A percentile compares a stretch with the other conserved stretches of the same genome.
phyloP scores from a whole-genome alignment of 2,888 invertebrate species.

The Auanema freiburgensis region DNA sequence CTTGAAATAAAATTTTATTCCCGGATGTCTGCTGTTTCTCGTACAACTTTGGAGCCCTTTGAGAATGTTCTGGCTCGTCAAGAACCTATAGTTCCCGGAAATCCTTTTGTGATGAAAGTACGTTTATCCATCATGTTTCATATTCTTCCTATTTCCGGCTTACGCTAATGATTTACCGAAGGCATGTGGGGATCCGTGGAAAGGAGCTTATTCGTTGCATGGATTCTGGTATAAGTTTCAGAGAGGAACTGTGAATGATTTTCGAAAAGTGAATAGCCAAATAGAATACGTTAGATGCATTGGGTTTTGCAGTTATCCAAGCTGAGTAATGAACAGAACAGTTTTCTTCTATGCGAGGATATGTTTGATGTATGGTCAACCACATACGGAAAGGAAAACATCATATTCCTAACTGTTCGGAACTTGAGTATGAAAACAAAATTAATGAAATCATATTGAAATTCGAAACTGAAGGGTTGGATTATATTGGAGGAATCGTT shows the following conservation, averaged over 20 bases:
- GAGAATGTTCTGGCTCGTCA: constrained; percentile 21
- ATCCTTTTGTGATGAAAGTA: constrained; percentile 28
- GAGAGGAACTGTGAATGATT: constrained; percentile 19
- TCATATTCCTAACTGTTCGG: constrained; percentile 1
- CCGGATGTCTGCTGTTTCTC: neutral
- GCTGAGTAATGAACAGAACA: constrained; percentile 17
- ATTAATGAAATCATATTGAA: no score
- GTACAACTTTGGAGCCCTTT: constrained; percentile 12
- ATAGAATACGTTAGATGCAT: neutral
- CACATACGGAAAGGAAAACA: neutral
- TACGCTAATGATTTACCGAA: constrained; percentile 21
- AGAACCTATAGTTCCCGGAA: constrained; percentile 17
- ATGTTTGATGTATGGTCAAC: neutral
- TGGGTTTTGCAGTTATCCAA: constrained; percentile 15
- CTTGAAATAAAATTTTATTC: neutral
- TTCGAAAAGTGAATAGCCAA: constrained; percentile 23
- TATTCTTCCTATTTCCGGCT: constrained; percentile 3
- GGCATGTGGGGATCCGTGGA: constrained; percentile 27
- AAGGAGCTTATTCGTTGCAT: constrained; percentile 33
- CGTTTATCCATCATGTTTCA: neutral
- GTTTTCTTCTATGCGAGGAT: constrained; percentile 20
- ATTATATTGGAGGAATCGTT: constrained; percentile 26
- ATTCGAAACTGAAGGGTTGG: constrained; percentile 19
- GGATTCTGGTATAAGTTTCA: constrained; percentile 37
- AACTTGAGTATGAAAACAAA: constrained; percentile 3